A percentile compares a stretch with the other conserved stretches of the same genome.
Conservation (phyloP, 2,797 vertebrate species). For the Aphelocoma californica region DNA sequence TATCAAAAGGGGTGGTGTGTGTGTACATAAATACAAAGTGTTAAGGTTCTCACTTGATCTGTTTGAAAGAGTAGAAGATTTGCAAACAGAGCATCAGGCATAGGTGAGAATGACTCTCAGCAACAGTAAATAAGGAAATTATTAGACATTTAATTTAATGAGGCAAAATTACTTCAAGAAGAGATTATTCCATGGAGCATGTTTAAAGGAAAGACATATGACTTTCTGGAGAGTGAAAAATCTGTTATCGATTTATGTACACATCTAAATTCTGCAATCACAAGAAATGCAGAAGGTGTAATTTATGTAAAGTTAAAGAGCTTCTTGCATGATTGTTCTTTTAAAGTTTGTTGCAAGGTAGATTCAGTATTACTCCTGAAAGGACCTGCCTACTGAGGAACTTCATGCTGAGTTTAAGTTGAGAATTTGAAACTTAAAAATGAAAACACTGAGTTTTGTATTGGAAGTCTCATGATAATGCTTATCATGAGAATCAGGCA, state of each 20-base stretch:
- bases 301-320: background rate
- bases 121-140: background rate
- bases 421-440: background rate
- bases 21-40: background rate
- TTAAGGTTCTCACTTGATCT: constrained; percentile 19
- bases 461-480: background rate
- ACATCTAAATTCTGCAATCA: background rate
- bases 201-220: background rate
- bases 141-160: constrained; percentile 1
- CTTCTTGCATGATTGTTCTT: background rate
- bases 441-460: background rate
- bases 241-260: background rate
- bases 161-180: constrained; percentile 1
- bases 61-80: background rate
- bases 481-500: background rate
- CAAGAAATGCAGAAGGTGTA: background rate
- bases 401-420: background rate
- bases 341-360: background rate
- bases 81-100: background rate
- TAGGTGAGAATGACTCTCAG: background rate
- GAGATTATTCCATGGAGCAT: background rate
- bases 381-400: background rate
- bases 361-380: background rate
- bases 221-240: background rate
- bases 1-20: constrained; percentile 1